These are phyloP conservation scores for Molossus molossus DNA, from an alignment of 2,797 vertebrate species.

Conservation along the genomic window DNA sequence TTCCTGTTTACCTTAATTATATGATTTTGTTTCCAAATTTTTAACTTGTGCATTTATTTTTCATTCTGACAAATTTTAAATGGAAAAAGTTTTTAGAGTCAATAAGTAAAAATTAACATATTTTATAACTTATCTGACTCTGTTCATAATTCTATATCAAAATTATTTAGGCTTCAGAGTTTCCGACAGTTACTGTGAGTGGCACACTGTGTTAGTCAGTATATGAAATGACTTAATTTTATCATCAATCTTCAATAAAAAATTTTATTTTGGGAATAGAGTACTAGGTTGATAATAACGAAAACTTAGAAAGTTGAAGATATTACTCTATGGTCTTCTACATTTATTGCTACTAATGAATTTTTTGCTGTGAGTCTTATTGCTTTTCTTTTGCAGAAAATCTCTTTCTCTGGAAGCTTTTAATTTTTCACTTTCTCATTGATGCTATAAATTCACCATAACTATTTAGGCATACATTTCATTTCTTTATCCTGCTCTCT, in stretches of 20 bases:
- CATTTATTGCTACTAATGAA: neutral
- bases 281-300: neutral
- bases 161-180: neutral
- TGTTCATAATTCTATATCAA: neutral
- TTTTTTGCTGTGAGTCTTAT: neutral
- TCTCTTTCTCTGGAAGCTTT: neutral
- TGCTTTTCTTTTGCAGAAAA: neutral
- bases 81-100: neutral
- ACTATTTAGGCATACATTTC: neutral
- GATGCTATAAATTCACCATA: neutral
- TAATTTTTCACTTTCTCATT: neutral
- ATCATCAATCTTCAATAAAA: neutral
- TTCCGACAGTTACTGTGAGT: neutral
- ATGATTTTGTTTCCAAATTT: neutral
- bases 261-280: neutral
- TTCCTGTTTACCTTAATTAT: neutral
- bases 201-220: neutral
- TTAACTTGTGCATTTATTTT: neutral
- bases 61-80: neutral
- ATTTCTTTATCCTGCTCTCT: neutral
- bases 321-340: neutral
- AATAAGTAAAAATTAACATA: neutral
- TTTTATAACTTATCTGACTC: neutral
- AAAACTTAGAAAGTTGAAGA: neutral
- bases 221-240: neutral